Evolutionary conservation across 2,113 vertebrate genomes (phyloP), one percentile per base, ranked within the genome.

Genomic region (Papio anubis): DNA sequence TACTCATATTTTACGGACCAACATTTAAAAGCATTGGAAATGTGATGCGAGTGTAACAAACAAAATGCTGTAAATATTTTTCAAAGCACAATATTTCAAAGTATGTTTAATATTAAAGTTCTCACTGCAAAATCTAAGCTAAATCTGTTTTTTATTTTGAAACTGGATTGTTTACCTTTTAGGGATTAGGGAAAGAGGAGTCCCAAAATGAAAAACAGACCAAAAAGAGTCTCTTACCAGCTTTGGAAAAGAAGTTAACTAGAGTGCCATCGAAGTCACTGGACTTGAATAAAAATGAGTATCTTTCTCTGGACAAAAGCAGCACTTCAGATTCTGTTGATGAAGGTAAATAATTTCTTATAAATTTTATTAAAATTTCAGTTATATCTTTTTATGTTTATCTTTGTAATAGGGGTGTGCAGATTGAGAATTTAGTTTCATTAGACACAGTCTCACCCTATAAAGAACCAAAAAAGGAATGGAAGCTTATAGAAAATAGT

Each of bases 261-360:
- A 98, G 98, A 92, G 98, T 98, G 12, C 98, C 99, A 7, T 96
- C 98, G 3, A 99, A 99, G 59, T 99, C 99, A 9, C 98, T 99
- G 27, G 99, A 99, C 94, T 98, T 99, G 86, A 99, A 99, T 86
- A 99, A 99, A 95, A 99, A 99, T 78, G 99, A 99, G 84, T 99
- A 99, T 73, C 98, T 98, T 9, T 81, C 98, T 86, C 97, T 98
- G 1, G 99, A 99, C 79, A 99, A 98, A 97, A 99, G 99, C 73
- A 99, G 98, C 93, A 99, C 99, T 7, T 99, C 99, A 35, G 99
- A 99, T 87, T 99, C 98, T 66, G 16, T 98, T 3, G 99, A 99
- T 92, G 99, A 99, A 98, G 99, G 99, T 99, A 98, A 98, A 96
- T 14, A 21, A 83, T 93, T 95, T 87, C 78, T 93, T 86, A 86